These are phyloP conservation scores for Lytechinus pictus DNA, from an alignment of 35 echinoderm and acorn worm species.

Conservation along the genomic window DNA sequence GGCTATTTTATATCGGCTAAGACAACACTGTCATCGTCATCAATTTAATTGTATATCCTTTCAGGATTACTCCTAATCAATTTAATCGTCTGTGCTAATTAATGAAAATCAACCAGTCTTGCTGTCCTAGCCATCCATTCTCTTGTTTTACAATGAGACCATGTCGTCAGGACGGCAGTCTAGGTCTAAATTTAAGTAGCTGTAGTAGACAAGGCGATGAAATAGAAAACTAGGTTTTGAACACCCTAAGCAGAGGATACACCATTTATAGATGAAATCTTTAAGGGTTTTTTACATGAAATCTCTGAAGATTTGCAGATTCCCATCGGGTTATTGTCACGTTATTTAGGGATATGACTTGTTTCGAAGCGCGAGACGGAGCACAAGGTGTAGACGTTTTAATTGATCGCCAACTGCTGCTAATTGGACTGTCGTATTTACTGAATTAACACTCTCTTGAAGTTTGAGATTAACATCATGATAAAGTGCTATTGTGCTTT, in stretches of 20 bases:
- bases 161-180: neutral
- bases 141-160: neutral
- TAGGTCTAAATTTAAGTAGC: neutral
- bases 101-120: neutral
- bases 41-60: constrained; percentile 38
- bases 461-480: neutral
- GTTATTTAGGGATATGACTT: neutral
- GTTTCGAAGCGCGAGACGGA: neutral
- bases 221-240: neutral
- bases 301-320: neutral
- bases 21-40: constrained; percentile 13
- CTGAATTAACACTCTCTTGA: neutral
- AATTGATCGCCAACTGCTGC: neutral
- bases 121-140: neutral
- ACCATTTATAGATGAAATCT: neutral
- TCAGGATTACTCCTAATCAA: constrained; percentile 29
- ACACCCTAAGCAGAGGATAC: neutral
- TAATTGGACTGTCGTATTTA: neutral
- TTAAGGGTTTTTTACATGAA: neutral
- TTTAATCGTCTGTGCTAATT: constrained; percentile 35
- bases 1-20: constrained; percentile 14
- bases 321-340: neutral
- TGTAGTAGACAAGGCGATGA: neutral
- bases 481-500: neutral
- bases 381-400: neutral